Conservation (phyloP, 2,113 vertebrate species). For the Ursus arctos region DNA sequence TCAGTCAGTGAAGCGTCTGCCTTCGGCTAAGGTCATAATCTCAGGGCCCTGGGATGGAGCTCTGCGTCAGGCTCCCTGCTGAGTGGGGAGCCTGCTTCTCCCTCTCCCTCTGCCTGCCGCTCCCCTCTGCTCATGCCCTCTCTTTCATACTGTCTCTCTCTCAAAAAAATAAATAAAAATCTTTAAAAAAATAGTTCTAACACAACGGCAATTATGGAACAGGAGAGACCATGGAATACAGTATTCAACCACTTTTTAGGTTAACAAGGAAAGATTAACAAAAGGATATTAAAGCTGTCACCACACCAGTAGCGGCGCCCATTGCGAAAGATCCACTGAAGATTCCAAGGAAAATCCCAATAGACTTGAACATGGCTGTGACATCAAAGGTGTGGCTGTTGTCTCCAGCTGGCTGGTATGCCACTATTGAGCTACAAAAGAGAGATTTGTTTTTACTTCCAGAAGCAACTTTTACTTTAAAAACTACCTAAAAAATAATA, state of each 20-base stretch:
- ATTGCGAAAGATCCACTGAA: constrained; percentile 99
- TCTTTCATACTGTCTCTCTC: background rate
- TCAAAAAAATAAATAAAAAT: background rate
- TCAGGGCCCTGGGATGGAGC: background rate
- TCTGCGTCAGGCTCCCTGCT: background rate
- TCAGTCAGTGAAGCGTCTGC: background rate
- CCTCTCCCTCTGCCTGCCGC: background rate
- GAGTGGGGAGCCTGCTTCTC: background rate
- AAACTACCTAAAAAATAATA: constrained; percentile 4
- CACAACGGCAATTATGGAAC: background rate
- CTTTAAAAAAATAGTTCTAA: background rate
- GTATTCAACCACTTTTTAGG: background rate
- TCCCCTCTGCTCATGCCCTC: background rate
- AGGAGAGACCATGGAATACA: background rate
- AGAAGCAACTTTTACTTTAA: constrained; percentile 47
- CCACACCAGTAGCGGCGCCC: constrained; percentile 96
- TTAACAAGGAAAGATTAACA: constrained; percentile 32
- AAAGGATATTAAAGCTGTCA: constrained; percentile 99
- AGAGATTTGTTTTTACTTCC: constrained; percentile 32
- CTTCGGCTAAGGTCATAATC: background rate
- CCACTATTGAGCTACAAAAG: constrained; percentile 94
- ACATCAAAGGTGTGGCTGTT: constrained; percentile 98
- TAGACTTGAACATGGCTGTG: constrained; percentile 96
- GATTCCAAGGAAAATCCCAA: constrained; percentile 97
- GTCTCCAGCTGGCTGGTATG: constrained; percentile 96